Percentiles rank a stretch among this genome's conserved stretches.
phyloP scores from a whole-genome alignment of 2,113 vertebrate species.

The Plotosus lineatus region DNA sequence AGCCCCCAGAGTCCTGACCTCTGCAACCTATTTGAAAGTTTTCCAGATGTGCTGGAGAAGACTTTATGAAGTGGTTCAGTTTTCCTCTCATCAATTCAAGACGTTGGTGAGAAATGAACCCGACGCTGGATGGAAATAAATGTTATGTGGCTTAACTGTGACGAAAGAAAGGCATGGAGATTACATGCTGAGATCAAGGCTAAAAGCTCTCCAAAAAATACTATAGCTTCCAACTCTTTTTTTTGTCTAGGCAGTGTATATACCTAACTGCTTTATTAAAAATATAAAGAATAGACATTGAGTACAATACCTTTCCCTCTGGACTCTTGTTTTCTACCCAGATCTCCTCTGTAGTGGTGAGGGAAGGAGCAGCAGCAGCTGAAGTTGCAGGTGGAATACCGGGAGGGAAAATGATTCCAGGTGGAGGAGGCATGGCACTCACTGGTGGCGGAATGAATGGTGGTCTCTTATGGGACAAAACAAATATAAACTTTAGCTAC shows the following conservation, averaged over 20 bases:
- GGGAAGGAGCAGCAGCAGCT: constrained; percentile 83
- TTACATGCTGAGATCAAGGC: too few species aligned
- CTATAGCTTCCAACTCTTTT: too few species aligned
- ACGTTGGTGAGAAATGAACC: too few species aligned
- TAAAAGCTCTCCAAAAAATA: too few species aligned
- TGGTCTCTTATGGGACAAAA: constrained; percentile 71
- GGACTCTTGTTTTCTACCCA: constrained; percentile 91
- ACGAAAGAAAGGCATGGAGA: too few species aligned
- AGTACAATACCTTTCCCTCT: constrained; percentile 80
- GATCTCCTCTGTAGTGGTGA: constrained; percentile 83
- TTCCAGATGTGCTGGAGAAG: too few species aligned
- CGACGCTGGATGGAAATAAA: too few species aligned
- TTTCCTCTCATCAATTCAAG: too few species aligned
- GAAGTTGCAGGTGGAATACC: constrained; percentile 46
- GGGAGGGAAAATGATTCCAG: constrained; percentile 58
- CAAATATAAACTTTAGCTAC: background rate
- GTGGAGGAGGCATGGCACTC: constrained; percentile 84
- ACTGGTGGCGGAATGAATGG: constrained; percentile 88
- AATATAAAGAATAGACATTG: background rate
- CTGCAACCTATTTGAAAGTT: too few species aligned
- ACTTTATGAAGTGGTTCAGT: too few species aligned
- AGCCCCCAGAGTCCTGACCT: too few species aligned
- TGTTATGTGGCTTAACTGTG: too few species aligned
- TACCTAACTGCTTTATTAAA: background rate
- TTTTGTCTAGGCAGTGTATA: background rate